Evolutionary conservation across 92 coral and sea anemone genomes (phyloP), one percentile per base, ranked within the genome.

Genomic region (Micromussa lordhowensis): DNA sequence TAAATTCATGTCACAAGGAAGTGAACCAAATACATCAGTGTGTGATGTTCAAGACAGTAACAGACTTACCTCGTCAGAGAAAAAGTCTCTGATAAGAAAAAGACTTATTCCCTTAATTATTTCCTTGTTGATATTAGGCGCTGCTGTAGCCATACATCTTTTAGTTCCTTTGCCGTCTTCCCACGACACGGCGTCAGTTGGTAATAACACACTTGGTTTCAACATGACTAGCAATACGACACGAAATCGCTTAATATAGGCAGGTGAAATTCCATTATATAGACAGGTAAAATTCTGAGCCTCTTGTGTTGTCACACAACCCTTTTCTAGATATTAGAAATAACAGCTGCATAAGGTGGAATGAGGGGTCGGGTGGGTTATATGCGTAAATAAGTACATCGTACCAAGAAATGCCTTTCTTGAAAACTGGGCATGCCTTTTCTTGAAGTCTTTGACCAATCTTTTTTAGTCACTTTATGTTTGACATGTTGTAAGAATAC

Each of bases 101-200:
- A 78, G 91, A 28, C 84, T 78, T 32, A 51, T 88, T 9, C 94
- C 94, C 0, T 53, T 77, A 32, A 14, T 79, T 32, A 54, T 88
- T 38, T 81, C 91, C 5, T 29, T 87, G 75, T 68, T 91, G 24
- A 68, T 91, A 24, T 69, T 91, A 49, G 49, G 94, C 72, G 86
- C 74, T 17, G 85, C 94, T 5, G 66, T 88, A n/a, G 86, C 79
- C 22, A 19, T 88, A 29, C 94, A 86, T n/a, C 74, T 88, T 9
- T 38, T 91, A 75, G 85, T 91, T 48, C 94, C 94, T 21, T 84
- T 90, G 53, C 92, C 89, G 16, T 63, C 68, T 1, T 86, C 86
- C 2, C 31, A 85, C 21, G 58, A 77, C 12, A 49, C 63, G 36
- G 53, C 34, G 15, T 31, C 79, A 21, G 26, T 53, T 71, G 79